Base-by-base conservation (phyloP, 2,113 vertebrate genomes). In the Ceuthmochares aereus region DNA sequence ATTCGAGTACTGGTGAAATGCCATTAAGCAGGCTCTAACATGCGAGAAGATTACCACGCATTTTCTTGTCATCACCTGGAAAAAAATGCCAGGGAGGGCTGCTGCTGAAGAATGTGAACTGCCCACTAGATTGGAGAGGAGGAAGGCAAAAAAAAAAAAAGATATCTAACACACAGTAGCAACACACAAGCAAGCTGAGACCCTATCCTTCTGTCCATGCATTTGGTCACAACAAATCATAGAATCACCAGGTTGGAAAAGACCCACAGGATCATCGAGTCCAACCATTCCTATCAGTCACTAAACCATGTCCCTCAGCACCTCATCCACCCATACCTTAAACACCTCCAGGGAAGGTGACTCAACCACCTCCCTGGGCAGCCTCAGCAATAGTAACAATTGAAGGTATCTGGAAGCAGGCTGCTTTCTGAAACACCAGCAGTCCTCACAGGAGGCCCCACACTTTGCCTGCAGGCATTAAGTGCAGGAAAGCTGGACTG, bases 101-200 rank as follows among this genome's bases (percentile, higher is more conserved):
- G n/a, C n/a, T n/a, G n/a, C n/a, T n/a, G n/a, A n/a, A 10, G 9
- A 59, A 17, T 36, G 52, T 8, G 23, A 80, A 20, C 13, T 68
- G 12, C 34, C 37, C 0, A 0, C 7, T 59, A 67, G 37, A 27
- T 49, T 30, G 42, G 8, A 4, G 8, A 15, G n/a, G n/a, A n/a
- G n/a, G n/a, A 4, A 52, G 10, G n/a, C 10, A 30, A 12, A 21
- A 42, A 36, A 32, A 42, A 21, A 64, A 68, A 6, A 14, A 64
- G n/a, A 80, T 56, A 29, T 49, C 32, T 5, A 30, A 67, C 14
- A 54, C 10, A 42, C 21, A 18, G 20, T 10, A 69, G 27, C 10
- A 23, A 70, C 13, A 54, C 30, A 59, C 9, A 36, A 36, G n/a
- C 58, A 42, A 55, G 27, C 27, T 8, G 13, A 68, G 64, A 42